phyloP scores from a whole-genome alignment of 2,797 vertebrate genomes.

The Siniperca scherzeri region DNA sequence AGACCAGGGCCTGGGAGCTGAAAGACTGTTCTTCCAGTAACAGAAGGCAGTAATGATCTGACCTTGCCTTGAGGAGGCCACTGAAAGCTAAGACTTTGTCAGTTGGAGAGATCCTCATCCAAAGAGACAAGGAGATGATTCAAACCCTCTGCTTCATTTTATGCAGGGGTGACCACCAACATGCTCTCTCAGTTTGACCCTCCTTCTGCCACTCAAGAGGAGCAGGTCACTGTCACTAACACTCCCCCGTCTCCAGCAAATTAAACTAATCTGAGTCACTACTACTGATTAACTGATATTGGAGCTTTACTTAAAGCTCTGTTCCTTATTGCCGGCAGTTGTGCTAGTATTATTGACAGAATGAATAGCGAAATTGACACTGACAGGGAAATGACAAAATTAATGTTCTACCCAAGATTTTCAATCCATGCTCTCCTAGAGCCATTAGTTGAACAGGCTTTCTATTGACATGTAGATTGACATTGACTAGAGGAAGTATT shows the following conservation, averaged over 20 bases:
- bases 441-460: conserved; percentile 70
- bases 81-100: conserved; percentile 35
- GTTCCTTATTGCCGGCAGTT: conserved; percentile 26
- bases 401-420: conserved; percentile 66
- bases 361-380: conserved; percentile 71
- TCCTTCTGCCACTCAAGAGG: conserved; percentile 8
- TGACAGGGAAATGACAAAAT: conserved; percentile 75
- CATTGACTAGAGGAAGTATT: conserved; percentile 76
- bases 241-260: conserved; percentile 5
- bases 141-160: conserved; percentile 65
- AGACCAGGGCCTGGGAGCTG: neutral
- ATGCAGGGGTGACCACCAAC: conserved; percentile 39
- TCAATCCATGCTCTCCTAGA: conserved; percentile 47
- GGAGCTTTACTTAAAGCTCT: conserved; percentile 46
- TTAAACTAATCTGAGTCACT: conserved; percentile 32
- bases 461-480: conserved; percentile 71
- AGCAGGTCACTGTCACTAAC: conserved; percentile 25
- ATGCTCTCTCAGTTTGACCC: conserved; percentile 43
- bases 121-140: conserved; percentile 66
- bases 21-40: neutral
- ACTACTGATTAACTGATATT: conserved; percentile 41
- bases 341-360: conserved; percentile 49
- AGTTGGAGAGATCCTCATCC: conserved; percentile 49
- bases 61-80: conserved; percentile 41
- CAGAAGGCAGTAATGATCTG: conserved; percentile 19